Percentiles rank a stretch among this genome's conserved stretches.
phyloP scores from a whole-genome alignment of 2,113 vertebrate species.

The Callorhinus ursinus region DNA sequence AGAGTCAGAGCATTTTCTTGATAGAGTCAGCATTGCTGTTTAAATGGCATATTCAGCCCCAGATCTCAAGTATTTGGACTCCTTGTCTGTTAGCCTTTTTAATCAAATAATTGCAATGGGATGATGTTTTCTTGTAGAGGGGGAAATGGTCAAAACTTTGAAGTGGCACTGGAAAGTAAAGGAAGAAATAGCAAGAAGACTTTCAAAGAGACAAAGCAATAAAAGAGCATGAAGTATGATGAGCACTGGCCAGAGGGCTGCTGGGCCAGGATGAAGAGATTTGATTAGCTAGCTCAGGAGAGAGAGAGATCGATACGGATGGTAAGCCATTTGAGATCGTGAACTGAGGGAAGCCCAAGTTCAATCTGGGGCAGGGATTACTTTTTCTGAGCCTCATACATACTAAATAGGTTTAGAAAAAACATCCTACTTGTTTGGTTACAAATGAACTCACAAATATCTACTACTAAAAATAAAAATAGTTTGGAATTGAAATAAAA shows the following conservation, averaged over 20 bases:
- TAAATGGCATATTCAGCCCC: not conserved
- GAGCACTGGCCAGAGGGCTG: not conserved
- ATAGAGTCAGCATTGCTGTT: not conserved
- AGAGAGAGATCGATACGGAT: conserved; percentile 42
- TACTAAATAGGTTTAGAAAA: not conserved
- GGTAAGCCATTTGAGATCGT: conserved; percentile 52
- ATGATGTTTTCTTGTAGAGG: conserved; percentile 37
- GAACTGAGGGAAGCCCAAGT: conserved; percentile 30
- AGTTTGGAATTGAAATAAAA: not conserved
- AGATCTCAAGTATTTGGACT: not conserved
- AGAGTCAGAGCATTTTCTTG: not conserved
- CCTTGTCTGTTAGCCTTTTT: not conserved
- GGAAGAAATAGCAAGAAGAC: conserved; percentile 5
- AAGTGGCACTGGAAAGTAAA: conserved; percentile 9
- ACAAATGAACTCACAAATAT: conserved; percentile 8
- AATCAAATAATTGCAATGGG: conserved; percentile 38
- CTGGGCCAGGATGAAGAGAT: conserved; percentile 27
- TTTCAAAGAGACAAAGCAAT: conserved; percentile 64
- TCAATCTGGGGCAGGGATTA: conserved; percentile 39
- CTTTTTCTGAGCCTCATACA: conserved; percentile 25
- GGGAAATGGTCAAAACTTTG: conserved; percentile 38
- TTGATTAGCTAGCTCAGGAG: conserved; percentile 60
- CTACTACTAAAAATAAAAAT: conserved; percentile 38
- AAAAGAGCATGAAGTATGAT: not conserved
- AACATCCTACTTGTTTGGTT: not conserved